Base-by-base conservation (phyloP, 2,797 vertebrate genomes). In the Myripristis murdjan region DNA sequence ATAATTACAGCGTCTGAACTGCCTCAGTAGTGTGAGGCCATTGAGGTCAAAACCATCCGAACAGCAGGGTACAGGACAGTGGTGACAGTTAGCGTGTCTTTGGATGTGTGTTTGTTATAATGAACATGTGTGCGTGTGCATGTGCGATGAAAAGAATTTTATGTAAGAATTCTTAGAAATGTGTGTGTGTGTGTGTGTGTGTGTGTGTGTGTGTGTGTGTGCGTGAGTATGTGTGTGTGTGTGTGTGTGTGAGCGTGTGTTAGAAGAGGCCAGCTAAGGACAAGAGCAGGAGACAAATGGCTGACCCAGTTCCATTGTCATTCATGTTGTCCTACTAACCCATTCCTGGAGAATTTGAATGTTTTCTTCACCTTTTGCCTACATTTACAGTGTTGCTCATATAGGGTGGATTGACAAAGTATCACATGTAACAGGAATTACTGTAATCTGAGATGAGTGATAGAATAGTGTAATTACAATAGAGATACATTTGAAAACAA, bases 281-380 rank as follows among this genome's bases (percentile, higher is more conserved):
- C 75, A 76, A 70, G 20, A 52, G 33, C 22, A 16, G 76, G 20
- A 80, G 62, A 81, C 62, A 69, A 81, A 84, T 55, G 43, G 64
- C 62, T 87, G 89, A 90, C 87, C 89, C 79, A 89, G n/a, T 84
- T 90, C 70, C 48, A 60, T 77, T 82, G 78, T 87, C 26, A 2
- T 85, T 43, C 43, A 73, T 70, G 70, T 59, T 81, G 85, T 82
- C 74, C 86, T 41, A 81, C 80, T 86, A 75, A 89, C 80, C 84
- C 48, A 87, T 49, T 43, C 48, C 82, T 37, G 12, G 33, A 49
- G 62, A 77, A 57, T 53, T 74, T 3, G 12, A 6, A 69, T 65
- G 54, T 71, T 84, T 77, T 73, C 74, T 63, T 81, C 37, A 71
- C 28, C 49, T 23, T 41, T 68, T 62, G 23, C 44, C 23, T 39